phyloP scores from a whole-genome alignment of 1,140 invertebrate genomes.

The Parapsyche elsis region DNA sequence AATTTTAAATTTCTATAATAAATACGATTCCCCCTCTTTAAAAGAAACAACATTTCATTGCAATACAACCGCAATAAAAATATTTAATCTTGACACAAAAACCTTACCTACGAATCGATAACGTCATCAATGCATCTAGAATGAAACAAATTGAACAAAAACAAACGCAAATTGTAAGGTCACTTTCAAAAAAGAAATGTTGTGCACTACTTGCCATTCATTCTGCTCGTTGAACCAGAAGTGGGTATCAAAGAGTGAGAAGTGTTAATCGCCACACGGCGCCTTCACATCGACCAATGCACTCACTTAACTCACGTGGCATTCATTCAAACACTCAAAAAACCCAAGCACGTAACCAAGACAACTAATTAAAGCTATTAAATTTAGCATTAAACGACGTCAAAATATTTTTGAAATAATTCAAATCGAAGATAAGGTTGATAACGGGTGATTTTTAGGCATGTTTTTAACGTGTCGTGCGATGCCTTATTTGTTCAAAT shows the following conservation, averaged over 20 bases:
- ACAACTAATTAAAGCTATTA: too few species aligned
- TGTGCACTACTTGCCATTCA: constrained; percentile 24
- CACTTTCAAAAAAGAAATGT: constrained; percentile 22
- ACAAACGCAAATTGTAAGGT: background rate
- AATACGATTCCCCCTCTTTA: background rate
- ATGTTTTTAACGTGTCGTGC: background rate
- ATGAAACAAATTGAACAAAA: background rate
- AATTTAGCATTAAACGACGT: too few species aligned
- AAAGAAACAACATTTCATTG: background rate
- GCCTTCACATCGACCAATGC: background rate
- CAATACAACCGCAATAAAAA: background rate
- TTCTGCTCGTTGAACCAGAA: constrained; percentile 1
- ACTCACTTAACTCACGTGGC: background rate
- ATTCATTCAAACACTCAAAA: background rate
- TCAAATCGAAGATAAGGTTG: too few species aligned
- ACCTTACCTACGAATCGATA: too few species aligned
- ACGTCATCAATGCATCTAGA: too few species aligned
- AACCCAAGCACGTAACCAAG: too few species aligned
- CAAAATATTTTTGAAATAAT: too few species aligned
- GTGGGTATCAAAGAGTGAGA: background rate
- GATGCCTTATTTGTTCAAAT: background rate
- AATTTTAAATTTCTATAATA: background rate
- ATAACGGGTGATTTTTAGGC: background rate
- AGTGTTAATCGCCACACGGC: background rate
- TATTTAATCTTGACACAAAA: too few species aligned